phyloP scores from a whole-genome alignment of 2,888 invertebrate species.

The Junonia oenone region DNA sequence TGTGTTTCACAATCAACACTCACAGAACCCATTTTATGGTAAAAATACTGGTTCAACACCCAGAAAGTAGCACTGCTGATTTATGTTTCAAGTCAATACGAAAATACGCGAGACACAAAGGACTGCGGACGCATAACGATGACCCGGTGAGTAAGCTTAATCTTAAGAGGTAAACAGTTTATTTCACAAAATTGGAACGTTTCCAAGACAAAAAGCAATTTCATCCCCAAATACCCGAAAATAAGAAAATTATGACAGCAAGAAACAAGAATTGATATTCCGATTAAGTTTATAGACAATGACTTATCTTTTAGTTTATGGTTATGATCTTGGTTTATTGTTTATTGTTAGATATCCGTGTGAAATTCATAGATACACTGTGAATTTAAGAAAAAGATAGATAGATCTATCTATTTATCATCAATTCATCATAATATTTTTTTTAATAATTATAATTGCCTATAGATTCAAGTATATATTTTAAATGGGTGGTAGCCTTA shows the following conservation, averaged over 20 bases:
- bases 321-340: not conserved
- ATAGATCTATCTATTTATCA: too few relatives aligned
- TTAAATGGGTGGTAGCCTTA: too few relatives aligned
- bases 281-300: slow-evolving; percentile 9
- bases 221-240: slow-evolving; percentile 19
- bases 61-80: slow-evolving; percentile 9
- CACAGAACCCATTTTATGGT: slow-evolving; percentile 48
- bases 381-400: too few relatives aligned
- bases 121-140: slow-evolving; percentile 34
- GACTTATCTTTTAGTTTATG: not conserved
- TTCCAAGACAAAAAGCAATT: slow-evolving; percentile 43
- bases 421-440: too few relatives aligned
- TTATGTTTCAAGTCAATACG: slow-evolving; percentile 18
- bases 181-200: slow-evolving; percentile 42
- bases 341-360: too few relatives aligned
- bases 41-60: slow-evolving; percentile 22
- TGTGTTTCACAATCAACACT: slow-evolving; percentile 39
- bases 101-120: slow-evolving; percentile 47
- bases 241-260: slow-evolving; percentile 23
- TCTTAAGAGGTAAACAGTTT: slow-evolving; percentile 41
- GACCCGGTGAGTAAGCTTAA: slow-evolving; percentile 37
- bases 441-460: too few relatives aligned
- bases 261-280: slow-evolving; percentile 18
- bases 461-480: too few relatives aligned
- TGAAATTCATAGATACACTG: too few relatives aligned